Evolutionary conservation across 23 tunicate species (phyloP).

Genomic region (Styela clava): DNA sequence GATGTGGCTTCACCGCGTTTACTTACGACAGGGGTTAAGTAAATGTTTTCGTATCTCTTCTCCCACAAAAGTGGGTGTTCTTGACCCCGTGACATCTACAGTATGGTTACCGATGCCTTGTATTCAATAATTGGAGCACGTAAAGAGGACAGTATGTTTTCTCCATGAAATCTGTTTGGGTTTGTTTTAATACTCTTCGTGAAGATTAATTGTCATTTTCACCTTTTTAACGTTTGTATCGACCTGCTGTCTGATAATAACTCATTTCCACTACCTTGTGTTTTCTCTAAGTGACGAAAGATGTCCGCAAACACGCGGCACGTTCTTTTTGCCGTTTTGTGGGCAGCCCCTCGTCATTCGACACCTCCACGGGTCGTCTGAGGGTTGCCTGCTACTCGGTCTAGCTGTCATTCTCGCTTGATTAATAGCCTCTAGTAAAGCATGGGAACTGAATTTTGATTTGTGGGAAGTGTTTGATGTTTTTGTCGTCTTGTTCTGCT

Average conservation of each 20-base stretch:
- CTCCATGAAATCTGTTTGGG: neutral
- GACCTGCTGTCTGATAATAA: neutral
- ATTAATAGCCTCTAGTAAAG: neutral
- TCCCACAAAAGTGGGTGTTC: conserved; percentile 12
- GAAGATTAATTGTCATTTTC: neutral
- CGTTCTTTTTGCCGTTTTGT: conserved; percentile 6
- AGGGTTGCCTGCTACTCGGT: conserved; percentile 2
- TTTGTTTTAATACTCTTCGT: neutral
- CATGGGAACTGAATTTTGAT: conserved; percentile 4
- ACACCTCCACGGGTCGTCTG: conserved; percentile 13
- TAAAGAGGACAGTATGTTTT: neutral
- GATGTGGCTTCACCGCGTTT: conserved; percentile 1
- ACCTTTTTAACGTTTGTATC: neutral
- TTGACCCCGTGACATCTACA: neutral
- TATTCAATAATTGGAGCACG: neutral
- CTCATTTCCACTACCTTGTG: neutral
- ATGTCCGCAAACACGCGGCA: conserved; percentile 1
- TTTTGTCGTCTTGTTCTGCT: neutral
- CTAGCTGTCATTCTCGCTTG: neutral
- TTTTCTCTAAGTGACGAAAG: conserved; percentile 1
- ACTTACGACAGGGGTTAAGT: neutral
- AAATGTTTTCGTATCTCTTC: conserved; percentile 10
- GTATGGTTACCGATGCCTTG: too few relatives aligned
- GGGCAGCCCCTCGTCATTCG: neutral
- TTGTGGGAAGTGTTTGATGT: conserved; percentile 7